Evolutionary conservation across 2,888 invertebrate genomes (phyloP).

Genomic region (Aethes cnicana): DNA sequence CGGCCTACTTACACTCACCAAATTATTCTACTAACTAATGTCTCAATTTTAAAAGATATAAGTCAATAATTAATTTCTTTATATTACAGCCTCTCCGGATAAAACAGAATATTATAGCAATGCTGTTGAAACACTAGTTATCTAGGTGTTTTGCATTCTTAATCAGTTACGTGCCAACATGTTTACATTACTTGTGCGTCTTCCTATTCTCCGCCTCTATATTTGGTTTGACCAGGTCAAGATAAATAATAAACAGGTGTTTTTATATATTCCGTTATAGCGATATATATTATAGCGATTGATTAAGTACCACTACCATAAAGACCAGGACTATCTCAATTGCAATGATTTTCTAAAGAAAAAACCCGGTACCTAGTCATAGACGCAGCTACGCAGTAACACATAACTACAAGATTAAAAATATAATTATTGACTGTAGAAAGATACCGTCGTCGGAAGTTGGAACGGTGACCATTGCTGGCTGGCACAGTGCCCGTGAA

Average conservation of each 20-base stretch:
- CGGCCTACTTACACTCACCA: constrained; percentile 51
- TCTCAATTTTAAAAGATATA: constrained; percentile 27
- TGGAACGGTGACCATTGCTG: constrained; percentile 52
- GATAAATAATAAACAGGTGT: background rate
- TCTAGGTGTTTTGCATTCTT: background rate
- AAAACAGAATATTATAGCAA: no score
- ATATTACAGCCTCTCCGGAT: no score
- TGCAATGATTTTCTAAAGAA: no score
- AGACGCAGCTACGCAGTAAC: no score
- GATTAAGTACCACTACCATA: no score
- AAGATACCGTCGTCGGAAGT: constrained; percentile 50
- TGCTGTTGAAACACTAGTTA: background rate
- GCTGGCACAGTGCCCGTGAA: constrained; percentile 74
- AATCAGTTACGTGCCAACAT: constrained; percentile 1
- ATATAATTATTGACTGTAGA: constrained; percentile 21
- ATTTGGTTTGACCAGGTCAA: constrained; percentile 1
- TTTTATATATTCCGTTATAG: no score
- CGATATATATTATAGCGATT: no score
- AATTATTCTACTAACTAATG: constrained; percentile 32
- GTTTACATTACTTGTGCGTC: background rate
- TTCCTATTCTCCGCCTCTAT: background rate
- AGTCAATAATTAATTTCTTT: no score
- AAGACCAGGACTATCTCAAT: no score
- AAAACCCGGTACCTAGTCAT: no score
- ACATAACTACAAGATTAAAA: no score